A percentile compares a stretch with the other conserved stretches of the same genome.
These are phyloP conservation scores for Corythornis madagascariensis DNA, from an alignment of 2,113 vertebrate species.

Conservation along the genomic window DNA sequence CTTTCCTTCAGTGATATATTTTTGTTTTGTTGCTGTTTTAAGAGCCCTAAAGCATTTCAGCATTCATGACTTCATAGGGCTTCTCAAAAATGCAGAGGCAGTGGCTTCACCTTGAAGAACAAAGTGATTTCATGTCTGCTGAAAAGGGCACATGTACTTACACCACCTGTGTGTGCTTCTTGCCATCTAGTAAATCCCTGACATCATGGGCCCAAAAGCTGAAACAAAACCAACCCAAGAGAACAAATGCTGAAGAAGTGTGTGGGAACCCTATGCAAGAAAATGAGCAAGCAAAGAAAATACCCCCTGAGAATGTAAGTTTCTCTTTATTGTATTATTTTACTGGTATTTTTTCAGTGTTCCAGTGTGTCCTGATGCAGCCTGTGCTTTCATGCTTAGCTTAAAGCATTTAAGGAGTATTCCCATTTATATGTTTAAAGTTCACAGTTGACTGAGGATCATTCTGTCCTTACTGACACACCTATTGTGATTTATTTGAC, in stretches of 20 bases:
- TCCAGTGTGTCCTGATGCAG: neutral
- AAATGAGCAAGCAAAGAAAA: conserved; percentile 5
- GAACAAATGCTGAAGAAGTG: conserved; percentile 38
- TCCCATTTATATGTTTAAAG: neutral
- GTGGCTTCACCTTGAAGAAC: neutral
- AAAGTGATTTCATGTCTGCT: neutral
- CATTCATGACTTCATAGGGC: neutral
- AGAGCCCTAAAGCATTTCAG: neutral
- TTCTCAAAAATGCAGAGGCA: neutral
- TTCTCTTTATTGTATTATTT: neutral
- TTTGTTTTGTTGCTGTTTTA: neutral
- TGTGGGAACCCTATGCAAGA: conserved; percentile 24
- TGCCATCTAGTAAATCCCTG: conserved; percentile 74
- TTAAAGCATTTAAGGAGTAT: neutral
- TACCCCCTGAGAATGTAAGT: conserved; percentile 64
- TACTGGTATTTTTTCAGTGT: neutral
- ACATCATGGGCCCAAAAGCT: conserved; percentile 94
- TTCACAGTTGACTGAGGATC: neutral
- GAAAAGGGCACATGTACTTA: neutral
- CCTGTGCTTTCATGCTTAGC: neutral
- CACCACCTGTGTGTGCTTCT: neutral
- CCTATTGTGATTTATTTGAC: neutral
- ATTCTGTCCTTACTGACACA: neutral
- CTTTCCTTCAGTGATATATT: neutral
- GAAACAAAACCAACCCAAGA: conserved; percentile 82